phyloP scores from a whole-genome alignment of 2,797 vertebrate species.

The Chelon auratus region DNA sequence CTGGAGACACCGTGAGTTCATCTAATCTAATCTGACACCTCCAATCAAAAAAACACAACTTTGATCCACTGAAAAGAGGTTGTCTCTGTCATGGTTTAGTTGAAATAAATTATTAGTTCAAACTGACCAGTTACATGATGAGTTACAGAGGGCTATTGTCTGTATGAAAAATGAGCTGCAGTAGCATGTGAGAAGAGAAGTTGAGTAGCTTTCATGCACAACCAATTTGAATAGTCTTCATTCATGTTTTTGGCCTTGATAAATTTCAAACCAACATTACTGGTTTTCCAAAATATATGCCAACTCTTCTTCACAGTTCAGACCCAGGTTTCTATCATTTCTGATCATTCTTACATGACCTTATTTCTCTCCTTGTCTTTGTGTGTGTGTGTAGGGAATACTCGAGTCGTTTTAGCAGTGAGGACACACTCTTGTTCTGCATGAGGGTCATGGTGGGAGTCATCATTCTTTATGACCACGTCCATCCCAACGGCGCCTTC shows the following conservation, averaged over 20 bases:
- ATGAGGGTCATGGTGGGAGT: slow-evolving; percentile 99
- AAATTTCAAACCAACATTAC: neutral
- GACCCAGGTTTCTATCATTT: neutral
- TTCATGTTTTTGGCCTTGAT: neutral
- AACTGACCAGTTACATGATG: too few species aligned
- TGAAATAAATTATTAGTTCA: too few species aligned
- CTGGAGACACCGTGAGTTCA: slow-evolving; percentile 97
- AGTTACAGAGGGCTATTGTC: too few species aligned
- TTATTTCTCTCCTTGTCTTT: neutral
- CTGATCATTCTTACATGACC: neutral
- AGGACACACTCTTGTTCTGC: slow-evolving; percentile 97
- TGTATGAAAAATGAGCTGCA: too few species aligned
- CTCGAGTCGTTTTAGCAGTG: slow-evolving; percentile 95
- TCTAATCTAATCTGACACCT: too few species aligned
- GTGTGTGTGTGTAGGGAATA: slow-evolving; percentile 87
- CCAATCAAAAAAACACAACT: too few species aligned
- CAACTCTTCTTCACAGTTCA: neutral
- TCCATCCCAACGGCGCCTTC: slow-evolving; percentile 98
- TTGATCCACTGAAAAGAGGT: too few species aligned
- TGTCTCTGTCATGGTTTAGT: too few species aligned
- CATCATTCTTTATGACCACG: slow-evolving; percentile 98
- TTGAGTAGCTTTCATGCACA: neutral
- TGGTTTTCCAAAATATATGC: too few species aligned
- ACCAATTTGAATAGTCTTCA: neutral
- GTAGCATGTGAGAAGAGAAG: too few species aligned